These are phyloP conservation scores for Tipula unca DNA, from an alignment of 2,888 invertebrate species.

Conservation along the genomic window DNA sequence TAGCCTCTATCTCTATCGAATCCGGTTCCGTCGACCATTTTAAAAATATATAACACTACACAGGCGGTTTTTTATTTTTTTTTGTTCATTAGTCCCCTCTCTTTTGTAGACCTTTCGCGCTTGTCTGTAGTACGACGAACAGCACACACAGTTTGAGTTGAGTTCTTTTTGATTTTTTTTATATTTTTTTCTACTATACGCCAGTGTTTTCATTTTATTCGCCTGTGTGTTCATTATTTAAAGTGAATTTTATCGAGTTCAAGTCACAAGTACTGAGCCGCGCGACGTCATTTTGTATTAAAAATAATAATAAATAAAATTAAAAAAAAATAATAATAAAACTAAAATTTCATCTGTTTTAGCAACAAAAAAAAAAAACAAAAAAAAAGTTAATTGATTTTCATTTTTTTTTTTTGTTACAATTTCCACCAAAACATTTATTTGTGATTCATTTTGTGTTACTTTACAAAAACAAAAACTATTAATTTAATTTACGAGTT, in stretches of 20 bases:
- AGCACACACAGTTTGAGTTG: conserved; percentile 14
- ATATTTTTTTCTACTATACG: background rate
- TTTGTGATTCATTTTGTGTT: background rate
- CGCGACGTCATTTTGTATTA: conserved; percentile 17
- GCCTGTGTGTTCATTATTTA: background rate
- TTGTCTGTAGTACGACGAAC: conserved; percentile 16
- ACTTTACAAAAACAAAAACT: background rate
- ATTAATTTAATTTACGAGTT: background rate
- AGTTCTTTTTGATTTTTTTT: background rate
- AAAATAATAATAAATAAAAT: background rate
- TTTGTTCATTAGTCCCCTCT: conserved; percentile 17
- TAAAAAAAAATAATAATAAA: background rate
- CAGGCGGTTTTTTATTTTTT: conserved; percentile 17
- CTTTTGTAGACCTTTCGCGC: conserved; percentile 18
- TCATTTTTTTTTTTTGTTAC: background rate
- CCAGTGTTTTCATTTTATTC: background rate
- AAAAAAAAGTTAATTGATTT: conserved; percentile 8
- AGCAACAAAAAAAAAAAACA: background rate
- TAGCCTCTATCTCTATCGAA: conserved; percentile 19
- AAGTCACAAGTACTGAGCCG: conserved; percentile 9
- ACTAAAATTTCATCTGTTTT: background rate
- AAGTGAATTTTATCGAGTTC: conserved; percentile 18
- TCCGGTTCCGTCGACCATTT: conserved; percentile 19
- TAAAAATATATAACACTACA: conserved; percentile 16
- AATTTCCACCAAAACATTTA: background rate